These are phyloP conservation scores for Salminus brasiliensis DNA, from an alignment of 2,113 vertebrate genomes.

Conservation along the genomic window DNA sequence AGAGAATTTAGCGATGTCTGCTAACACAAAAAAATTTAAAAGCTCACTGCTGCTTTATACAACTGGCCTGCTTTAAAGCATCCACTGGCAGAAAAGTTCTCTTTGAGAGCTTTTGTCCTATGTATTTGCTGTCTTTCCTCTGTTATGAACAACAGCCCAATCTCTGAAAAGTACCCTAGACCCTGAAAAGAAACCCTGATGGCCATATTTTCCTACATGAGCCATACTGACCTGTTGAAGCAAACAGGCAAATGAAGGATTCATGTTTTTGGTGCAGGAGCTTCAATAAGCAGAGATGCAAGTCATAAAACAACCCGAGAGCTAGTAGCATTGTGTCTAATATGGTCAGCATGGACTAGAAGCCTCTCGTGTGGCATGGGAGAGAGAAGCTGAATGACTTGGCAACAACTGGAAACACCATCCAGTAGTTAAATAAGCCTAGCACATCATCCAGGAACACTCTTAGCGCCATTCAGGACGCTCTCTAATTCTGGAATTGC, in stretches of 20 bases:
- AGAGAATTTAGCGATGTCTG: no score
- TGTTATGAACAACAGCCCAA: background rate
- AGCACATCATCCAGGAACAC: slow-evolving; percentile 41
- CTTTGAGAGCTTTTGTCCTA: no score
- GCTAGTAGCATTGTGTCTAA: slow-evolving; percentile 8
- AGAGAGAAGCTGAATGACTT: background rate
- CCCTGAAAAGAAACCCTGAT: background rate
- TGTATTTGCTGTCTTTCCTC: no score
- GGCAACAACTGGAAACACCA: background rate
- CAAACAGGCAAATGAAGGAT: background rate
- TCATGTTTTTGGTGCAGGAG: background rate
- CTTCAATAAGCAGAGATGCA: slow-evolving; percentile 2
- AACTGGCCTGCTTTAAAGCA: no score
- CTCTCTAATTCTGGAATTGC: slow-evolving; percentile 71
- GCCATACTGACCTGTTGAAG: background rate
- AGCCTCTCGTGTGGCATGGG: background rate
- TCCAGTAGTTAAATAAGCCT: background rate
- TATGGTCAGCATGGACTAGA: background rate
- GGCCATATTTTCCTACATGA: background rate
- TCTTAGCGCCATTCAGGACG: slow-evolving; percentile 69
- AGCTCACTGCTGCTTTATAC: no score
- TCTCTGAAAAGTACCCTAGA: background rate
- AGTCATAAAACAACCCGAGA: slow-evolving; percentile 22
- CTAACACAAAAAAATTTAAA: no score
- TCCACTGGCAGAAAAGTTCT: no score